Percentiles rank a stretch among this genome's conserved stretches.
Evolutionary conservation across 64 coral and sea anemone species (phyloP).

Genomic region (Hydrozoanthus tunicans): DNA sequence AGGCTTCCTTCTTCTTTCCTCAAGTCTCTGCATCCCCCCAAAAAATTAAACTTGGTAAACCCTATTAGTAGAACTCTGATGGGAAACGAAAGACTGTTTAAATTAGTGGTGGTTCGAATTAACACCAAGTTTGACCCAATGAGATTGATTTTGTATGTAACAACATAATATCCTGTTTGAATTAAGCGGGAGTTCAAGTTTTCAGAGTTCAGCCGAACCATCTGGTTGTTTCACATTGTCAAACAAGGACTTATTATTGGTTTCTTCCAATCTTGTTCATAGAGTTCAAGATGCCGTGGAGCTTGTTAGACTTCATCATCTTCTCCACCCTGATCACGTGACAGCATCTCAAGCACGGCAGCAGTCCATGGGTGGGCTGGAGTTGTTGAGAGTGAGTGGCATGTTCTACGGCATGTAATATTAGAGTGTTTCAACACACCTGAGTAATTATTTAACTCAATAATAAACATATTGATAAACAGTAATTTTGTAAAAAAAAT

Average conservation of each 20-base stretch:
- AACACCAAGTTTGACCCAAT: neutral
- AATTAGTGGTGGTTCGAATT: neutral
- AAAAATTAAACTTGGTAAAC: neutral
- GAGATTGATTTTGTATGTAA: neutral
- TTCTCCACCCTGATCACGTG: conserved; percentile 39
- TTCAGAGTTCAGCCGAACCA: neutral
- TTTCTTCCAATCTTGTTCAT: neutral
- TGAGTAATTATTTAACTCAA: neutral
- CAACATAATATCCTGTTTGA: neutral
- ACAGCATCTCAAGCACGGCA: conserved; percentile 13
- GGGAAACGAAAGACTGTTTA: neutral
- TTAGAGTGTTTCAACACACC: too few species aligned
- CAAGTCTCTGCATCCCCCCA: too few species aligned
- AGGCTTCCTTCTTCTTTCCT: too few species aligned
- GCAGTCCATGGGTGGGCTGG: conserved; percentile 16
- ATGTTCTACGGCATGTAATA: neutral
- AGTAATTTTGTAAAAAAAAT: too few species aligned
- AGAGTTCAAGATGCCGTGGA: conserved; percentile 38
- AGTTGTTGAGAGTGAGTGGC: conserved; percentile 24
- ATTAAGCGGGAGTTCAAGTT: neutral
- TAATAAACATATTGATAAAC: neutral
- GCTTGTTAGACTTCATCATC: conserved; percentile 34
- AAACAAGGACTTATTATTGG: neutral
- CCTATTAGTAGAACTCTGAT: neutral
- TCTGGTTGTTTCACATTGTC: neutral